Base-by-base conservation (phyloP, 2,797 vertebrate genomes). In the Cossypha caffra region DNA sequence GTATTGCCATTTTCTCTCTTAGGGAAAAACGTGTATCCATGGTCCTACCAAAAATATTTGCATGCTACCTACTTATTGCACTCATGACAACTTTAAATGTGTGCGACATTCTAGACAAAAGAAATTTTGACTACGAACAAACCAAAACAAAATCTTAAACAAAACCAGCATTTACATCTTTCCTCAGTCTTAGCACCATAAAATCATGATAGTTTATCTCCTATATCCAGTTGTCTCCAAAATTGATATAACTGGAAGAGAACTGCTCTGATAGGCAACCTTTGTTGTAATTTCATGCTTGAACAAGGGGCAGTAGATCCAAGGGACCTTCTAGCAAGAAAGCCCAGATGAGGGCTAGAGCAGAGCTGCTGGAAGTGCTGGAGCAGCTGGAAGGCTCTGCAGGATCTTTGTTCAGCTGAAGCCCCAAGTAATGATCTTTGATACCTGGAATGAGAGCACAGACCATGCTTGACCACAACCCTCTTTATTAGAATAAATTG, bases 371-470 rank as follows among this genome's bases (percentile, higher is more conserved):
- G 77, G 45, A 55, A 37, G 14, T 37, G 54, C 48, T 51, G 78
- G 40, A 59, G 40, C 16, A n/a, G 50, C 50, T 51, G 51, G 37
- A 92, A 38, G 2, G 9, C 4, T 45, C 40, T 67, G 14, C 26
- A 50, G 52, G 3, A 55, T 2, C 8, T 91, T 86, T 50, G 21
- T 37, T 28, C 26, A 40, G 23, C 7, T 33, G 61, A 67, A 90
- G 5, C 7, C 24, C 35, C 25, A 45, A 15, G 7, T 5, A 67
- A 51, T 11, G 16, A 67, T 1, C 10, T 33, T 59, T 1, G 0
- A 13, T 13, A 33, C 16, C 16, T 67, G 52, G 20, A 89, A 63
- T 0, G 2, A 33, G 25, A 66, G 7, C 43, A 61, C 51, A 62
- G 58, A 47, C 16, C 11, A 7, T 7, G 45, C 15, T 11, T 77